Conservation (phyloP, 2,888 invertebrate genomes). For the Euproctis similis region DNA sequence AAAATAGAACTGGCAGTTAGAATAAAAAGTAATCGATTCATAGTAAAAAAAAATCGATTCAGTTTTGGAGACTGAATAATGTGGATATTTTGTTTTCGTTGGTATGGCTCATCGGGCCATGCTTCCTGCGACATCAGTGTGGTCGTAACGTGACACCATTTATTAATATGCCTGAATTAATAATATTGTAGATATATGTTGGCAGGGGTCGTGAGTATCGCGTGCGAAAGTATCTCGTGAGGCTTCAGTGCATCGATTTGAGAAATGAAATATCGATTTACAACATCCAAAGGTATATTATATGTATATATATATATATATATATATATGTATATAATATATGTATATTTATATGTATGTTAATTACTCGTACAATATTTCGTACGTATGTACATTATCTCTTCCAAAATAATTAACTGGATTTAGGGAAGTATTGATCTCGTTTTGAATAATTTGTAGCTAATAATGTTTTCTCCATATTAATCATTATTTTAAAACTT, state of each 20-base stretch:
- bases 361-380: too few relatives aligned
- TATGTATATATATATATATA: too few relatives aligned
- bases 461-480: too few relatives aligned
- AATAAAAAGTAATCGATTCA: conserved; percentile 47
- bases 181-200: conserved; percentile 67
- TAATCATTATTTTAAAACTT: too few relatives aligned
- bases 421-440: too few relatives aligned
- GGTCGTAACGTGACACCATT: conserved; percentile 69
- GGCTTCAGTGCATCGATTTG: conserved; percentile 55
- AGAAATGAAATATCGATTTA: conserved; percentile 61
- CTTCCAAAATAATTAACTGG: too few relatives aligned
- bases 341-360: too few relatives aligned
- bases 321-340: too few relatives aligned
- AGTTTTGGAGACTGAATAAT: conserved; percentile 46
- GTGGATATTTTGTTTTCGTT: conserved; percentile 66
- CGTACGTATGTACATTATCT: too few relatives aligned
- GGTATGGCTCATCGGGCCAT: conserved; percentile 61
- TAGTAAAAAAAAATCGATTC: conserved; percentile 47
- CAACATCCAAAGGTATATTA: conserved; percentile 27
- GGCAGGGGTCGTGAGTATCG: conserved; percentile 54
- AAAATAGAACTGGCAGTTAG: conserved; percentile 42
- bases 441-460: too few relatives aligned
- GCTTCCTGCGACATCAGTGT: conserved; percentile 73
- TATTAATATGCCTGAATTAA: conserved; percentile 72
- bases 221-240: conserved; percentile 70